Conservation (phyloP, 1,140 invertebrate species). For the Pogonus chalceus region DNA sequence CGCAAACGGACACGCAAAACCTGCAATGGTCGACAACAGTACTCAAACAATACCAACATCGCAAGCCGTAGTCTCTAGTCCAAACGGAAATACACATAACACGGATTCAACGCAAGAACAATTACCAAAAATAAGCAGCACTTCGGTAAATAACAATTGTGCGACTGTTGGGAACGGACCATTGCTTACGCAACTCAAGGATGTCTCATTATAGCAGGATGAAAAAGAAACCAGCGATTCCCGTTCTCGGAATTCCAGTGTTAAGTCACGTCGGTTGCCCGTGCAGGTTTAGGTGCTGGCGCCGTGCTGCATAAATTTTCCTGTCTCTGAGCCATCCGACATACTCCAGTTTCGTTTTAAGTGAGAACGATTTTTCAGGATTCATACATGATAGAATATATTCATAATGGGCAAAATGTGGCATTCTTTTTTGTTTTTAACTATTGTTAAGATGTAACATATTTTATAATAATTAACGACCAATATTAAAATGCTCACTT, state of each 20-base stretch:
- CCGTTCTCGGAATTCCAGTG: conserved; percentile 27
- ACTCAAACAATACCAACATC: conserved; percentile 25
- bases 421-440: no score
- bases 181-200: conserved; percentile 25
- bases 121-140: conserved; percentile 28
- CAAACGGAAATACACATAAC: conserved; percentile 14
- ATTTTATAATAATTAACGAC: no score
- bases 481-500: no score
- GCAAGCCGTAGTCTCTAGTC: no score
- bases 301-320: background rate
- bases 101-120: conserved; percentile 14
- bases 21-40: conserved; percentile 23
- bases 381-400: no score
- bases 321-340: background rate
- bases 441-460: no score
- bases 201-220: conserved; percentile 31
- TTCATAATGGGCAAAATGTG: no score
- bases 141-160: conserved; percentile 13
- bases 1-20: conserved; percentile 15
- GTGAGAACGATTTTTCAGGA: no score
- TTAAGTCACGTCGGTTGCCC: conserved; percentile 28
- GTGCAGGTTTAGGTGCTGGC: conserved; percentile 20
- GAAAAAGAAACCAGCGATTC: conserved; percentile 7
- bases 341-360: no score
- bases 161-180: conserved; percentile 29